Conservation (phyloP, 2,888 invertebrate species). For the Morinoia aosen region DNA sequence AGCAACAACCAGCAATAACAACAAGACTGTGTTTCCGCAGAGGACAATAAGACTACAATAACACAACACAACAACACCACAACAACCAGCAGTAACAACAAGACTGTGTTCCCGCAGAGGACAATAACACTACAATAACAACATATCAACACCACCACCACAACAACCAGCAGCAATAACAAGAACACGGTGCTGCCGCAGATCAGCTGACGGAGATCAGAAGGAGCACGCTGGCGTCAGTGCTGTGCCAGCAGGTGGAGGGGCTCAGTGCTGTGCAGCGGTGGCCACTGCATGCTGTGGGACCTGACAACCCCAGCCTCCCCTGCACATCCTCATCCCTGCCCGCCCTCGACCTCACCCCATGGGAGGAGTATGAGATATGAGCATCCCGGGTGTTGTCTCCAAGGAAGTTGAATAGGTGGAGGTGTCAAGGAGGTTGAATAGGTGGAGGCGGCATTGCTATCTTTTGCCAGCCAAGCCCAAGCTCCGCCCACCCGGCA, state of each 20-base stretch:
- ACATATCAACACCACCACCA: too few species aligned
- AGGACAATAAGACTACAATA: too few species aligned
- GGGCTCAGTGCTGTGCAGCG: conserved; percentile 62
- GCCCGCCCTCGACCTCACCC: conserved; percentile 56
- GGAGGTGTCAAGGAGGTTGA: not conserved
- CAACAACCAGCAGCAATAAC: too few species aligned
- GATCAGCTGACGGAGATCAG: conserved; percentile 58
- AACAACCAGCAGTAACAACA: too few species aligned
- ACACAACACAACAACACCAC: too few species aligned
- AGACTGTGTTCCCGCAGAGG: too few species aligned
- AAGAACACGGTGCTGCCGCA: not conserved
- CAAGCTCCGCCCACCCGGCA: too few species aligned
- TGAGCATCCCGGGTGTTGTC: not conserved
- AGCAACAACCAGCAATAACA: too few species aligned
- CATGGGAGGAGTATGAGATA: conserved; percentile 57
- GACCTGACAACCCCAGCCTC: conserved; percentile 59
- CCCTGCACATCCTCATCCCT: conserved; percentile 61
- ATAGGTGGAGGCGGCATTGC: too few species aligned
- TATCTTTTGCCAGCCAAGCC: too few species aligned
- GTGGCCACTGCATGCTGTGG: conserved; percentile 62
- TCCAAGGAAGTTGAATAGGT: not conserved
- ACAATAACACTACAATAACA: too few species aligned
- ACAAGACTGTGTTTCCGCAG: too few species aligned
- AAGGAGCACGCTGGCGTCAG: conserved; percentile 57
- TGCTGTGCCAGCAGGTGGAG: conserved; percentile 61